Evolutionary conservation across 2,797 vertebrate genomes (phyloP), one percentile per base, ranked within the genome.

Genomic region (Merluccius polli): DNA sequence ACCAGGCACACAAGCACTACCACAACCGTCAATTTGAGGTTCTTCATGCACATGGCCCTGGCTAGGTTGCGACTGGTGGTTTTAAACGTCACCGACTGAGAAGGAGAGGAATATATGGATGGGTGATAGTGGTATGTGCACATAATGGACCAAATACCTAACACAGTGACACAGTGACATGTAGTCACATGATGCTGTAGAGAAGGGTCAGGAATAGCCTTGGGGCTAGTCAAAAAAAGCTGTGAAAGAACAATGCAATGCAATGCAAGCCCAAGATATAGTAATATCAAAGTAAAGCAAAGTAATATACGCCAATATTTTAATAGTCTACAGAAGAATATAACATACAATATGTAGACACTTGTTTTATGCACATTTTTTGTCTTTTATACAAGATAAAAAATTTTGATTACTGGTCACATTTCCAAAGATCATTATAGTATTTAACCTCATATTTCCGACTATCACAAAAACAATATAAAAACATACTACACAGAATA

Each of bases 11-110:
- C 91, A 0, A 98, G 80, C 84, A 94, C 92, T 75, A 99, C 85
- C 77, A 99, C 94, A 29, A 97, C 73, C 73, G 96, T 99, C 70
- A 99, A 92, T 91, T 99, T 99, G 86, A 99, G 94, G 92, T 99
- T 99, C 93, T 99, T 99, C 95, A 99, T 98, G 84, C 98, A 99
- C 96, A 99, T 99, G 86, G 98, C 97, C 80, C 96, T 92, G 8
- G 98, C 96, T 70, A 99, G 94, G 90, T 99, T 99, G 89, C 98
- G 95, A 92, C 98, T 99, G 63, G 97, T 98, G 15, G 97, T 99
- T 94, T 98, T 98, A 88, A 99, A 99, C 75, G 97, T 98, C 82
- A 99, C 97, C 0, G 98, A 98, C 98, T 99, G 78, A 63, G 36
- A 38, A 38, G 59, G 59, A 27, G 59, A 63, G 24, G 59, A 27